A percentile compares a stretch with the other conserved stretches of the same genome.
These are phyloP conservation scores for Gymnocheta viridis DNA, from an alignment of 2,888 invertebrate species.

Conservation along the genomic window DNA sequence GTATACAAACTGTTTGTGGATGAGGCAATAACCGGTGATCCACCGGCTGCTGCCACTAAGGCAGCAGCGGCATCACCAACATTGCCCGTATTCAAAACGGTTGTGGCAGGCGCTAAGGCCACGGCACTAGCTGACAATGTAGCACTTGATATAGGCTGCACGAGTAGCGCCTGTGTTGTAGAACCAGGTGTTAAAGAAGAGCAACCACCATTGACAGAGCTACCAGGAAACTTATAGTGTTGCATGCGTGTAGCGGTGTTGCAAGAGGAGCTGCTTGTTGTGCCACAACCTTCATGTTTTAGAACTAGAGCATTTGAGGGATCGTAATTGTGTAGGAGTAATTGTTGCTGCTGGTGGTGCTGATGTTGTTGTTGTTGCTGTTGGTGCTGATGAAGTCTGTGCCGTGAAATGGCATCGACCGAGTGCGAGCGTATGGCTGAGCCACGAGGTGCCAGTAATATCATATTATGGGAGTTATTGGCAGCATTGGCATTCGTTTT, in stretches of 20 bases:
- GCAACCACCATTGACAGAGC: constrained; percentile 28
- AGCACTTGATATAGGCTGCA: constrained; percentile 80
- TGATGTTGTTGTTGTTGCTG: constrained; percentile 41
- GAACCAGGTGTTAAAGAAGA: constrained; percentile 68
- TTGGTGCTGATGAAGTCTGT: constrained; percentile 67
- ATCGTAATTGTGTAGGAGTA: constrained; percentile 73
- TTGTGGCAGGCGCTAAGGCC: constrained; percentile 64
- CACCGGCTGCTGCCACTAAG: constrained; percentile 75
- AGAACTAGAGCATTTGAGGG: constrained; percentile 78
- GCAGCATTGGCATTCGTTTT: constrained; percentile 50
- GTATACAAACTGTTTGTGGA: constrained; percentile 81
- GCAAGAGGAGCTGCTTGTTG: constrained; percentile 70
- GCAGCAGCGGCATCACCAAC: constrained; percentile 75
- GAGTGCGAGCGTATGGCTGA: constrained; percentile 80
- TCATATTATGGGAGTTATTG: constrained; percentile 44
- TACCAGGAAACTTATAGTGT: constrained; percentile 76
- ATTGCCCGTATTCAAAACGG: constrained; percentile 72
- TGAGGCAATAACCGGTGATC: constrained; percentile 80
- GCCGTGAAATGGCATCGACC: constrained; percentile 81
- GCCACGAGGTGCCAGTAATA: constrained; percentile 70
- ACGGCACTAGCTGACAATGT: constrained; percentile 75
- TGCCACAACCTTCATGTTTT: constrained; percentile 78
- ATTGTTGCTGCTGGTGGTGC: constrained; percentile 44
- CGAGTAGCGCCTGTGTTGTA: constrained; percentile 77
- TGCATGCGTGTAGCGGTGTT: constrained; percentile 75